Evolutionary conservation across 2,797 vertebrate genomes (phyloP), one percentile per base, ranked within the genome.

Genomic region (Tragopan temminckii): DNA sequence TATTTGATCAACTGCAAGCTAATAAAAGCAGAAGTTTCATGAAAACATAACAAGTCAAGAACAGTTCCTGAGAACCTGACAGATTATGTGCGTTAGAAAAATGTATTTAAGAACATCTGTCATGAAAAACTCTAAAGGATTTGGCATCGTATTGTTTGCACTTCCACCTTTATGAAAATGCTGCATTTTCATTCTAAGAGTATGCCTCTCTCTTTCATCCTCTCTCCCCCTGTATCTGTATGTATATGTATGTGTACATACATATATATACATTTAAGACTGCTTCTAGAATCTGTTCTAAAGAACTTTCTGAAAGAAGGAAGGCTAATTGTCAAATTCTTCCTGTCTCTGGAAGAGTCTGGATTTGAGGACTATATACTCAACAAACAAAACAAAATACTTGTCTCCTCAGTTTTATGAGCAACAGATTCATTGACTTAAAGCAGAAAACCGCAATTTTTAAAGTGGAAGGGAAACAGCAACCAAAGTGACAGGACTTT

Each of bases 1-100:
- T 92, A 88, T 92, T 88, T 69, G 80, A 88, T 96, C 91, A 92
- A 78, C 75, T 96, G 85, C 93, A 96, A 95, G 19, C 69, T 84
- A 92, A 24, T 85, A 95, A 97, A 23, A 90, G 9, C 40, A 89
- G 20, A 74, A 95, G 21, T 53, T 96, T 96, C 70, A 82, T 69
- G 86, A 95, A 94, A 76, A 66, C 36, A 72, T 66, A 89, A 29
- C 80, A 93, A 96, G 31, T 68, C 0, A 9, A 88, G 95, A 96
- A 57, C 15, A 66, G 1, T 64, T 88, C 46, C n/a, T 91, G 75
- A 79, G 50, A 77, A 81, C 67, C 45, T 92, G 80, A 74, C 58
- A 87, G 43, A 94, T 88, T 36, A 57, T 77, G 80, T 84, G 29
- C 29, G 78, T 80, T 86, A 70, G 27, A 55, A 70, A 74, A 64